Evolutionary conservation across 2,113 vertebrate species (phyloP).

Genomic region (Paramisgurnus dabryanus): DNA sequence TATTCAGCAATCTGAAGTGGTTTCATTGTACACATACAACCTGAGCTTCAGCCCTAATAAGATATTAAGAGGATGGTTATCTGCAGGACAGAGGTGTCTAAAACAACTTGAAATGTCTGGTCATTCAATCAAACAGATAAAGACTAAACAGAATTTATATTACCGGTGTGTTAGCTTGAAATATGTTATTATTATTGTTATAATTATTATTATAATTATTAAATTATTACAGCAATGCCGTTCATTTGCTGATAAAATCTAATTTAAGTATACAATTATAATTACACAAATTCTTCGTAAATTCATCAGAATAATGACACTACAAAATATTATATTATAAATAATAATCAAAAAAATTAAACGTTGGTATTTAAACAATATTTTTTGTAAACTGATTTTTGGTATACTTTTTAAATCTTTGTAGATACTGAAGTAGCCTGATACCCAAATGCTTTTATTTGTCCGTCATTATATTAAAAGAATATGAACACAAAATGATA

Average conservation of each 20-base stretch:
- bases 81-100: not conserved
- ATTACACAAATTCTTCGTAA: not conserved
- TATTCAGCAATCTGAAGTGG: slow-evolving; percentile 2
- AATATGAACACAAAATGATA: not conserved
- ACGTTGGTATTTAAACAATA: too few relatives aligned
- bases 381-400: too few relatives aligned
- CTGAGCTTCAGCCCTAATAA: not conserved
- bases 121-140: too few relatives aligned
- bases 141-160: not conserved
- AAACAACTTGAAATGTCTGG: not conserved
- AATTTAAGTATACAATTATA: not conserved
- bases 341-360: too few relatives aligned
- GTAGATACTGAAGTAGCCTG: too few relatives aligned
- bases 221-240: too few relatives aligned
- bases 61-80: not conserved
- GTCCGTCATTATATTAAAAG: not conserved
- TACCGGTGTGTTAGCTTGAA: not conserved
- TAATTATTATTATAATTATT: too few relatives aligned
- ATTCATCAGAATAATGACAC: not conserved
- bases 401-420: too few relatives aligned
- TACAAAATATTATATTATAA: too few relatives aligned
- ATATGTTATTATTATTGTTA: not conserved
- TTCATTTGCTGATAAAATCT: too few relatives aligned
- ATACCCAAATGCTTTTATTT: not conserved
- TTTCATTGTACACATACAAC: not conserved